Evolutionary conservation across 2,797 vertebrate genomes (phyloP).

Genomic region (Scomberomorus guttatus): DNA sequence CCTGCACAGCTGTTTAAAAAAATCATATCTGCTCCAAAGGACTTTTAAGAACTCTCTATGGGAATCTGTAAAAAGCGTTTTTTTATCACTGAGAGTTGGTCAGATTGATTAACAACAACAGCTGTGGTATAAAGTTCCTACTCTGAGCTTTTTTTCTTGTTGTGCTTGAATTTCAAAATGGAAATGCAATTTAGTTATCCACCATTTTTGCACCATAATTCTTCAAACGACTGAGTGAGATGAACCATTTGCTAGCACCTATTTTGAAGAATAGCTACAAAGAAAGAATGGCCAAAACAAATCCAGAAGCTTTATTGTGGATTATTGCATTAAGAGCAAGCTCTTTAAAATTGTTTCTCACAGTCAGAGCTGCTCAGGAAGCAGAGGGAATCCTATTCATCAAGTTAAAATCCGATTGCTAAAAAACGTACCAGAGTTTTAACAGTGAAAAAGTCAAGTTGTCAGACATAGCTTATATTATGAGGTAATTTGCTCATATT

Average conservation of each 20-base stretch:
- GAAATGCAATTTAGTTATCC: conserved; percentile 20
- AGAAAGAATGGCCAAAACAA: conserved; percentile 14
- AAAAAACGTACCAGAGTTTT: neutral
- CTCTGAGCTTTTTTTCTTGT: neutral
- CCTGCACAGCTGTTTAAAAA: conserved; percentile 6
- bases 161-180: conserved; percentile 23
- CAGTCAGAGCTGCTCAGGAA: conserved; percentile 5
- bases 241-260: neutral
- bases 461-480: neutral
- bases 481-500: neutral
- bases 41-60: neutral
- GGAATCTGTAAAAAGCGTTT: conserved; percentile 1
- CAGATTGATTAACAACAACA: conserved; percentile 30
- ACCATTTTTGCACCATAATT: conserved; percentile 1
- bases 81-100: conserved; percentile 2
- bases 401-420: conserved; percentile 16
- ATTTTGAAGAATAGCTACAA: conserved; percentile 11
- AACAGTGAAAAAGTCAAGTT: neutral
- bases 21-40: neutral
- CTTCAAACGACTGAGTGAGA: neutral
- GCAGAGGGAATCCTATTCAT: conserved; percentile 14
- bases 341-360: neutral
- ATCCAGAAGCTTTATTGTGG: neutral
- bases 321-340: conserved; percentile 4
- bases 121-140: conserved; percentile 1